These are phyloP conservation scores for Ctenochaetus hawaiiensis DNA, from an alignment of 2,797 vertebrate genomes.

Conservation along the genomic window DNA sequence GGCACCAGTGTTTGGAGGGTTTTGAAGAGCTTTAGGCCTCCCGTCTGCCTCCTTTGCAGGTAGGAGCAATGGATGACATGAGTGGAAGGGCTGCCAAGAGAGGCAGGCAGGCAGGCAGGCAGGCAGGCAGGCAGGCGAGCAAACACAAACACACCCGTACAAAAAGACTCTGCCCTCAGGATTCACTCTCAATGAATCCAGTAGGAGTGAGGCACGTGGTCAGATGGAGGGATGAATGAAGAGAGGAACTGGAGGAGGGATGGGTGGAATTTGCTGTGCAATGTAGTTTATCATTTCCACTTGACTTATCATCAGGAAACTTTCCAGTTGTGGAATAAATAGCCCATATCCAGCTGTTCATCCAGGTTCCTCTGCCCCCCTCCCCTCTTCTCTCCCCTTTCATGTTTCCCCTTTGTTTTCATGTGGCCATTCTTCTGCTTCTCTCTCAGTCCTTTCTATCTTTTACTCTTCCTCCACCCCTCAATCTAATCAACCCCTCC, in stretches of 20 bases:
- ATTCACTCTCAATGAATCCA: conserved; percentile 59
- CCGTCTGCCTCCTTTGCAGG: conserved; percentile 75
- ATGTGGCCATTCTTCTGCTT: conserved; percentile 40
- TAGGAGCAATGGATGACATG: conserved; percentile 66
- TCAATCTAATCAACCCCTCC: conserved; percentile 56
- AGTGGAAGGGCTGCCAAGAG: conserved; percentile 51
- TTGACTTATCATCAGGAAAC: conserved; percentile 81
- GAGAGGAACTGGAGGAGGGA: conserved; percentile 56
- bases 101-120: not conserved
- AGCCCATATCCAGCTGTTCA: conserved; percentile 63
- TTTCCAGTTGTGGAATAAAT: conserved; percentile 77
- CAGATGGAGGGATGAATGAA: conserved; percentile 54
- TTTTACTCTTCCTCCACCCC: conserved; percentile 47
- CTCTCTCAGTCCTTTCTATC: conserved; percentile 34
- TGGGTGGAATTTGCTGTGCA: conserved; percentile 75
- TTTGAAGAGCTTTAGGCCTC: conserved; percentile 69
- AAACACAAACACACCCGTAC: conserved; percentile 2
- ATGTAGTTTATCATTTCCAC: conserved; percentile 84
- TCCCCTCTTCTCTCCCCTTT: conserved; percentile 31
- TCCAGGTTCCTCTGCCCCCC: conserved; percentile 46
- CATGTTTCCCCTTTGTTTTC: conserved; percentile 37
- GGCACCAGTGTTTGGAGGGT: conserved; percentile 67
- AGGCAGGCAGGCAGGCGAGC: not conserved
- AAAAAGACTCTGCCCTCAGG: conserved; percentile 12
- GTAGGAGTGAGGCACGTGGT: conserved; percentile 66